Evolutionary conservation across 2,888 invertebrate genomes (phyloP).

Genomic region (Acanthococcus lagerstroemiae): DNA sequence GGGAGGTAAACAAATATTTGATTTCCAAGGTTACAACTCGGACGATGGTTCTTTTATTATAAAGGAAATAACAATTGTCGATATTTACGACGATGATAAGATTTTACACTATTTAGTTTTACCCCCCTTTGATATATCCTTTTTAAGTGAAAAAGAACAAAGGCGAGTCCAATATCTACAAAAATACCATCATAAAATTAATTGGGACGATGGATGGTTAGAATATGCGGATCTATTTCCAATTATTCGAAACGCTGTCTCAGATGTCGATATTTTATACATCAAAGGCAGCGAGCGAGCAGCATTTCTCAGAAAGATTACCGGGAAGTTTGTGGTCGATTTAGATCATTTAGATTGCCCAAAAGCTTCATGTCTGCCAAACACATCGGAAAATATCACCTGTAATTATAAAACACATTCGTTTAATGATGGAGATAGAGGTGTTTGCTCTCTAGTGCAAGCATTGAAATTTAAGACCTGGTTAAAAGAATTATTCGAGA

Average conservation of each 20-base stretch:
- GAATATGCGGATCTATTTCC: neutral
- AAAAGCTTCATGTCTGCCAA: no score
- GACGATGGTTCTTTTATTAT: neutral
- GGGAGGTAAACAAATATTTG: no score
- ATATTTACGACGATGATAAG: neutral
- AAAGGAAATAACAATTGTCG: neutral
- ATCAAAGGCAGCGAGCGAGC: neutral
- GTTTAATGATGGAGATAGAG: no score
- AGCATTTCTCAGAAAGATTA: neutral
- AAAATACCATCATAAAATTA: neutral
- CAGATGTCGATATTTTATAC: neutral
- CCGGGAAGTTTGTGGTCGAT: neutral
- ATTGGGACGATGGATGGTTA: neutral
- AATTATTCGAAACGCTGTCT: neutral
- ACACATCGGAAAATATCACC: no score
- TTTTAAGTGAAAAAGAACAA: neutral
- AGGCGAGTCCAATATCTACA: neutral
- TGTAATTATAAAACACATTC: no score
- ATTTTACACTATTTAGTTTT: neutral
- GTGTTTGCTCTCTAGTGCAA: no score
- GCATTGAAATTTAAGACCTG: no score
- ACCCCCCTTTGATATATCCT: neutral
- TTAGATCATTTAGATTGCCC: neutral
- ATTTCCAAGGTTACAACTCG: neutral
- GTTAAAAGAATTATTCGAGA: no score